Conservation (phyloP, 2,797 vertebrate species). For the Podarcis lilfordi region DNA sequence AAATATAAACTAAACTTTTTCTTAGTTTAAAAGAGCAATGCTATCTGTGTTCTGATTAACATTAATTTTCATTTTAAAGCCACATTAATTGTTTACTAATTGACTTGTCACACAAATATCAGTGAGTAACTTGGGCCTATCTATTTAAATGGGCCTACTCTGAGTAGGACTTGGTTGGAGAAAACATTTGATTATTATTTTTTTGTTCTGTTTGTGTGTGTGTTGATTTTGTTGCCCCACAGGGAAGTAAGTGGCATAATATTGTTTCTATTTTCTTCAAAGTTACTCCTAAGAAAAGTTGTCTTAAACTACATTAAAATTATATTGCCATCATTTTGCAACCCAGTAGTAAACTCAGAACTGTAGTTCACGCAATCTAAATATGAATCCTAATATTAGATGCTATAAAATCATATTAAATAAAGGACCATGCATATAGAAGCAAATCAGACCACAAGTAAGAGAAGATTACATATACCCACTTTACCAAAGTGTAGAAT, state of each 20-base stretch:
- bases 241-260: not conserved
- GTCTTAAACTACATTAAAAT: too few relatives aligned
- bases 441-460: not conserved
- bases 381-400: too few relatives aligned
- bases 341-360: too few relatives aligned
- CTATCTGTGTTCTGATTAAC: too few relatives aligned
- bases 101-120: not conserved
- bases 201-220: not conserved
- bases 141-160: too few relatives aligned
- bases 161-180: too few relatives aligned
- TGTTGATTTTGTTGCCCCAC: not conserved
- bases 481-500: not conserved
- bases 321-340: too few relatives aligned
- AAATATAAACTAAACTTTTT: not conserved
- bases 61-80: not conserved
- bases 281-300: not conserved
- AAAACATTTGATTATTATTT: too few relatives aligned
- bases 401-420: not conserved
- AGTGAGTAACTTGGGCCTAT: too few relatives aligned
- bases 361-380: too few relatives aligned
- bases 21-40: not conserved
- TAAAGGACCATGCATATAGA: not conserved
- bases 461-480: not conserved
- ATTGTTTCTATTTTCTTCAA: not conserved
- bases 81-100: not conserved